phyloP scores from a whole-genome alignment of 30 jellyfish, hydroid and myxozoan species.

The Mastigias papua region DNA sequence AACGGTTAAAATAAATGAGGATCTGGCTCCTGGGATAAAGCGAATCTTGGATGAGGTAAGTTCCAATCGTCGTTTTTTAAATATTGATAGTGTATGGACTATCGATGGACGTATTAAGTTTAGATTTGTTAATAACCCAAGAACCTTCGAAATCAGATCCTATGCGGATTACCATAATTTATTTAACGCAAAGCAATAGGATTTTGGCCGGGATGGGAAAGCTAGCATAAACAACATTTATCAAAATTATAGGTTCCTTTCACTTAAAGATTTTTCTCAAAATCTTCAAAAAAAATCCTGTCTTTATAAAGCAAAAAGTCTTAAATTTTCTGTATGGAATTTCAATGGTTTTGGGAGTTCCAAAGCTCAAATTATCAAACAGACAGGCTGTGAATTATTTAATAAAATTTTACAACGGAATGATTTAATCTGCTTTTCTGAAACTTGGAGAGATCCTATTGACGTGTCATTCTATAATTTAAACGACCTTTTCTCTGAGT shows the following conservation, averaged over 20 bases:
- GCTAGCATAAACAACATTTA: not conserved
- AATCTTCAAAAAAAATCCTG: conserved; percentile 2
- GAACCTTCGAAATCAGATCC: not conserved
- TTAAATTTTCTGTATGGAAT: conserved; percentile 9
- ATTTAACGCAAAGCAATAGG: conserved; percentile 8
- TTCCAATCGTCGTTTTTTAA: not conserved
- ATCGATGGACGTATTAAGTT: conserved; percentile 6
- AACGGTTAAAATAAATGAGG: conserved; percentile 8
- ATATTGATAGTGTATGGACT: conserved; percentile 5
- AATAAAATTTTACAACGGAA: not conserved
- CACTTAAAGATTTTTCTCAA: not conserved
- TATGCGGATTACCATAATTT: conserved; percentile 6
- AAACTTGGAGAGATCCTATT: conserved; percentile 47
- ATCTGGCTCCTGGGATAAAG: conserved; percentile 4
- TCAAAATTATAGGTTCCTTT: not conserved
- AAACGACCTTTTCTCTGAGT: conserved; percentile 10
- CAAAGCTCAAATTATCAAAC: conserved; percentile 10
- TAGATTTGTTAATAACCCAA: not conserved
- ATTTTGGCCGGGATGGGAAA: conserved; percentile 17
- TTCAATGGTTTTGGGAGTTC: conserved; percentile 31
- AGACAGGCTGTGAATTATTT: conserved; percentile 12
- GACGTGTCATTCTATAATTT: not conserved
- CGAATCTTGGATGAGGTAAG: not conserved
- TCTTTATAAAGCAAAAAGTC: not conserved
- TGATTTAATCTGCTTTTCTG: conserved; percentile 47